Conservation (phyloP, 92 coral and sea anemone genomes). For the Plumapathes pennacea region DNA sequence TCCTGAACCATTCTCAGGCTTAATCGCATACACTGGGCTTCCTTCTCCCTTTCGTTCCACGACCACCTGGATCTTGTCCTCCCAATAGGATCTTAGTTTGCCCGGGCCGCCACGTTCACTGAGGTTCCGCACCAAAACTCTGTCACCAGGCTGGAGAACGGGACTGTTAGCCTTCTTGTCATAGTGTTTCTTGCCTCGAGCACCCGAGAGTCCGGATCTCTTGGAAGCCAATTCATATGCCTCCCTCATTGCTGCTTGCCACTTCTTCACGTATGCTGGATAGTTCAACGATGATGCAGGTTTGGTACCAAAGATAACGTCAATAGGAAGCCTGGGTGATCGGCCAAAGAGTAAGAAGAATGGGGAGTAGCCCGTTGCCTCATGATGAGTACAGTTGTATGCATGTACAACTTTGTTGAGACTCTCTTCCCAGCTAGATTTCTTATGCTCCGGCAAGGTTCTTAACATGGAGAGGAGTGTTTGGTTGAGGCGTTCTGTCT, state of each 20-base stretch:
- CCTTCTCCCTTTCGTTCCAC: not conserved
- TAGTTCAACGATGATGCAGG: constrained; percentile 1
- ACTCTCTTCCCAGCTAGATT: constrained; percentile 24
- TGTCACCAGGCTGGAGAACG: constrained; percentile 4
- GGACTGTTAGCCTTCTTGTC: constrained; percentile 3
- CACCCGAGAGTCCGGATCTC: not conserved
- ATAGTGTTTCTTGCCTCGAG: constrained; percentile 5
- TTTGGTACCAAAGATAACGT: constrained; percentile 14
- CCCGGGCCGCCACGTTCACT: constrained; percentile 14
- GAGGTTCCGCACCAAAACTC: constrained; percentile 2
- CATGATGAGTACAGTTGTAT: constrained; percentile 38
- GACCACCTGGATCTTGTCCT: not conserved
- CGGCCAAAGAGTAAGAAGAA: constrained; percentile 21
- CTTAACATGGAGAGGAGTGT: constrained; percentile 22
- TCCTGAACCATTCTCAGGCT: constrained; percentile 1
- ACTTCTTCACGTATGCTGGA: constrained; percentile 34
- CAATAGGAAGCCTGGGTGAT: constrained; percentile 20
- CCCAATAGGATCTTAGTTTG: constrained; percentile 15
- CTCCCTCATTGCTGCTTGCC: constrained; percentile 33
- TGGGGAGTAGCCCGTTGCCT: constrained; percentile 22
- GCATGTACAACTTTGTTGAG: constrained; percentile 45
- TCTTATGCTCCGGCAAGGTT: constrained; percentile 16
- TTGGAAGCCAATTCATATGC: not conserved
- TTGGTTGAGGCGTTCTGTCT: constrained; percentile 6
- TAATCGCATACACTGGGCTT: constrained; percentile 1